Evolutionary conservation across 2,888 invertebrate species (phyloP).

Genomic region (Tipula helvola): DNA sequence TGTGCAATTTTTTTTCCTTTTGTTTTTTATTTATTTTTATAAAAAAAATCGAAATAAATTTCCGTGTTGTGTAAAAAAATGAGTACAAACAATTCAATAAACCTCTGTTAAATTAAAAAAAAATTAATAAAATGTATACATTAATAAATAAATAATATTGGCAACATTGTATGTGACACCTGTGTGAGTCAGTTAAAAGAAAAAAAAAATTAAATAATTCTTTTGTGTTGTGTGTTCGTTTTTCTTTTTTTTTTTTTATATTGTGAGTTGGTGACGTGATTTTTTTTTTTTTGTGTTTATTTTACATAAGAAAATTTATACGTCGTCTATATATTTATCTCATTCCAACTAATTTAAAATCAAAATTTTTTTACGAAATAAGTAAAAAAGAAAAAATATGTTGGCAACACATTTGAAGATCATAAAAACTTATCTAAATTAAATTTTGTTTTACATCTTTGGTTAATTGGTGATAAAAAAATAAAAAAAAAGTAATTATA

Average conservation of each 20-base stretch:
- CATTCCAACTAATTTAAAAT: neutral
- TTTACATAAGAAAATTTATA: neutral
- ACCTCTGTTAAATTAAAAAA: neutral
- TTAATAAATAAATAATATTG: neutral
- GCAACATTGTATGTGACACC: slow-evolving; percentile 8
- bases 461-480: neutral
- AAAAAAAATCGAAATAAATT: neutral
- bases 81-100: neutral
- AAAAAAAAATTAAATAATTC: neutral
- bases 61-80: neutral
- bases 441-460: slow-evolving; percentile 4
- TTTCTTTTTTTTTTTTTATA: neutral
- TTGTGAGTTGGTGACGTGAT: neutral
- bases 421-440: slow-evolving; percentile 4
- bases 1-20: neutral
- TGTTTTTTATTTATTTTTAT: neutral
- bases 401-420: slow-evolving; percentile 4
- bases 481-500: neutral
- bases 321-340: neutral
- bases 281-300: neutral
- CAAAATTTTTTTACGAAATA: neutral
- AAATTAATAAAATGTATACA: neutral
- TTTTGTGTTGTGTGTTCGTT: neutral
- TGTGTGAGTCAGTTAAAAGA: slow-evolving; percentile 6
- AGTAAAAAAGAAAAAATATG: neutral